These are phyloP conservation scores for Phalloptychus januarius DNA, from an alignment of 2,797 vertebrate species.

Conservation along the genomic window DNA sequence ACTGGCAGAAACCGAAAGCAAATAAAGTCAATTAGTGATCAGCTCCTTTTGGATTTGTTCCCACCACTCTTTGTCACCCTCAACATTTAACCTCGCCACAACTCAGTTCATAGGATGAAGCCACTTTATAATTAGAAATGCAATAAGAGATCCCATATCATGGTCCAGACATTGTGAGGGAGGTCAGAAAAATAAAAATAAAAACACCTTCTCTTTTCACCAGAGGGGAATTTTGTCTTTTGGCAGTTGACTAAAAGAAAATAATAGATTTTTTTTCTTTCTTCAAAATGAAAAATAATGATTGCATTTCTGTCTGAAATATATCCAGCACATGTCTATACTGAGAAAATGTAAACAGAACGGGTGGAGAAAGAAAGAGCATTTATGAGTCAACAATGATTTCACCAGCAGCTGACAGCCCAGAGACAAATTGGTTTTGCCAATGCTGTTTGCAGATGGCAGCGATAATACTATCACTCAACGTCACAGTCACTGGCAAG, in stretches of 20 bases:
- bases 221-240: conserved; percentile 32
- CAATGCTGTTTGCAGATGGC: conserved; percentile 54
- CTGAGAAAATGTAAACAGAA: conserved; percentile 54
- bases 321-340: conserved; percentile 47
- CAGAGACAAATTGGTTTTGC: conserved; percentile 49
- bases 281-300: conserved; percentile 51
- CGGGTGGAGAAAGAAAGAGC: conserved; percentile 57
- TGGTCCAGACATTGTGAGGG: conserved; percentile 35
- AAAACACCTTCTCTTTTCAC: conserved; percentile 14
- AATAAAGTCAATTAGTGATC: conserved; percentile 90
- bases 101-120: conserved; percentile 26
- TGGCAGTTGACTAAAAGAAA: conserved; percentile 32
- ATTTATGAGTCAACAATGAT: conserved; percentile 63
- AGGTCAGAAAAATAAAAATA: conserved; percentile 49
- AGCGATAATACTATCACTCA: conserved; percentile 56
- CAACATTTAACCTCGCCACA: conserved; percentile 39
- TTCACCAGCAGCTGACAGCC: conserved; percentile 61
- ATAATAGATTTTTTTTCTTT: conserved; percentile 42
- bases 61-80: conserved; percentile 71
- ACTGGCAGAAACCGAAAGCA: conserved; percentile 82
- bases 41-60: conserved; percentile 80
- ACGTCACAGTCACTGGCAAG: conserved; percentile 40
- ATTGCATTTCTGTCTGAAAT: conserved; percentile 51
- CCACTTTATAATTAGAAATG: conserved; percentile 43
- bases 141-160: conserved; percentile 45